Evolutionary conservation across 2,113 vertebrate species (phyloP).

Genomic region (Macroglossus sobrinus): DNA sequence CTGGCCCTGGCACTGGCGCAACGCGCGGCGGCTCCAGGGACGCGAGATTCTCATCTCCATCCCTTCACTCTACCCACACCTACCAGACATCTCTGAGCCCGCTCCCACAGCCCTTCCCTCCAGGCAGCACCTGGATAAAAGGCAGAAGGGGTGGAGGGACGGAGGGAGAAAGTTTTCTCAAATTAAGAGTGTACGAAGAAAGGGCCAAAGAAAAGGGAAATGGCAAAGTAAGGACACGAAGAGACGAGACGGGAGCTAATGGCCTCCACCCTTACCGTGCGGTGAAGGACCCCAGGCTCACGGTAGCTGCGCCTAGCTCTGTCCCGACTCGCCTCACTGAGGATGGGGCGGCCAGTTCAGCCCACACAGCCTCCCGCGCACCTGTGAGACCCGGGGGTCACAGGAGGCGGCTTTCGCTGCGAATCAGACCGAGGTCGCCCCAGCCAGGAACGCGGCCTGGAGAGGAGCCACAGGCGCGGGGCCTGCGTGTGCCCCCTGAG

Average conservation of each 20-base stretch:
- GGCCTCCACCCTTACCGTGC: not conserved
- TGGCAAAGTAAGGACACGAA: not conserved
- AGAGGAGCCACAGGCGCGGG: not conserved
- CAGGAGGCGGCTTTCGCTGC: not conserved
- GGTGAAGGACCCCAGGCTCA: not conserved
- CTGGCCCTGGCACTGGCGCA: not conserved
- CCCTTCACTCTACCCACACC: too few species aligned
- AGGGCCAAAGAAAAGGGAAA: not conserved
- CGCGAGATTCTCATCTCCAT: not conserved
- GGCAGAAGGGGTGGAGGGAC: not conserved
- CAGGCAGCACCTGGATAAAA: not conserved
- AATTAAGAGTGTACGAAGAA: not conserved
- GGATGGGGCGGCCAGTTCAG: not conserved
- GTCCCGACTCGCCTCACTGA: fast-evolving
- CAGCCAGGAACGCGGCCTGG: not conserved
- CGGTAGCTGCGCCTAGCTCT: not conserved
- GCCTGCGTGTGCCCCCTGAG: not conserved
- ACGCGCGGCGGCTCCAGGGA: fast-evolving
- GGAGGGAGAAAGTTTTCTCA: not conserved
- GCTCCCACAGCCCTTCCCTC: not conserved
- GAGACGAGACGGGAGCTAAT: not conserved
- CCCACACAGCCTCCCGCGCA: not conserved
- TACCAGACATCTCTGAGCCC: not conserved
- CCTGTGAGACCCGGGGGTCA: not conserved
- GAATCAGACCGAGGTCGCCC: fast-evolving